Evolutionary conservation across 2,888 invertebrate genomes (phyloP), one percentile per base, ranked within the genome.

Genomic region (Drosophila merina): DNA sequence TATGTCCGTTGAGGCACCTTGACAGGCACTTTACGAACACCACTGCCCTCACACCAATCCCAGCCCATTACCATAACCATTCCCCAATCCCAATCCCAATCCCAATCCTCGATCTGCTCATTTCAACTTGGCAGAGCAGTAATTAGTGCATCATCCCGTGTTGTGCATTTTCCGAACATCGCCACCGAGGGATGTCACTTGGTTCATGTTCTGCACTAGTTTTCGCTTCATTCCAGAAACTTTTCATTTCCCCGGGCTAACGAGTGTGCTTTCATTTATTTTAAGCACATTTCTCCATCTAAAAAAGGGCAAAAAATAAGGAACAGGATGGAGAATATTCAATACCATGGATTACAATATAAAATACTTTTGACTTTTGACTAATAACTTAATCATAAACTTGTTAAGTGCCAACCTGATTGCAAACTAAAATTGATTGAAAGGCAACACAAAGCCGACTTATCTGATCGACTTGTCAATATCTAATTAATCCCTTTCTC

Each of bases 121-220:
- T 76, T 78, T 75, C 72, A 72, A 76, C 77, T 73, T 74, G 72
- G 76, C 78, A 74, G 28, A 48, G 40, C 84, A 75, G 86, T 86
- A 85, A 85, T 85, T 88, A 85, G 88, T 79, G 84, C 80, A 77
- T 74, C 78, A 88, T 81, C 80, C 69, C 72, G 72, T 83, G 84
- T 86, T 72, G 73, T 75, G 75, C 66, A 64, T 72, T 49, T 59
- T 45, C 49, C 36, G 50, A 54, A 56, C 68, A 54, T 54, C 67
- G 67, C 54, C 64, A 38, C 66, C 30, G 45, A 66, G 63, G 45
- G 52, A 66, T 64, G 64, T 64, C 64, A 66, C 54, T 47, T 45
- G 67, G 38, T 45, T 54, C 47, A 62, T 62, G 64, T 52, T 66
- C 28, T 47, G 45, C 36, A 51, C 66, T 45, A 54, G 54, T 25